Conservation (phyloP, 2,888 invertebrate genomes). For the Drosophila nr. perissopoda region DNA sequence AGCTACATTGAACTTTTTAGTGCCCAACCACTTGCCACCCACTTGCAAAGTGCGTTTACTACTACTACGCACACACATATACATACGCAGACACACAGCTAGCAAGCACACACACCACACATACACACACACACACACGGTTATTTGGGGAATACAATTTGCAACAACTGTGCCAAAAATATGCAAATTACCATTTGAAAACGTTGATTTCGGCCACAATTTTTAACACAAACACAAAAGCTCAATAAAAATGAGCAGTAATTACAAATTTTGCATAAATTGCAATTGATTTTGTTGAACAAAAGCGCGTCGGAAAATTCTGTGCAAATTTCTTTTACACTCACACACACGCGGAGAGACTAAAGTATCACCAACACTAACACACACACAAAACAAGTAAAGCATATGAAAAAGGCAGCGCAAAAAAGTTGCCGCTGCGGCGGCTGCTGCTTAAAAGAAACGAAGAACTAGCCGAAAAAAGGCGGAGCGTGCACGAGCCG, state of each 20-base stretch:
- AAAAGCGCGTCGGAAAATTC: constrained; percentile 65
- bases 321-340: constrained; percentile 76
- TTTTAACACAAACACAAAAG: constrained; percentile 38
- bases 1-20: constrained; percentile 79
- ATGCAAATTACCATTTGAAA: constrained; percentile 75
- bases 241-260: constrained; percentile 61
- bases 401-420: constrained; percentile 64
- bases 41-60: constrained; percentile 80
- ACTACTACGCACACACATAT: constrained; percentile 73
- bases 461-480: constrained; percentile 54
- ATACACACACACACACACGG: constrained; percentile 4
- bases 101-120: constrained; percentile 19
- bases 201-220: constrained; percentile 42
- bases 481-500: constrained; percentile 66
- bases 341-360: constrained; percentile 42
- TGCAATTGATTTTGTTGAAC: constrained; percentile 68
- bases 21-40: constrained; percentile 61
- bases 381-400: constrained; percentile 60
- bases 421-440: constrained; percentile 57
- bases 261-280: constrained; percentile 49
- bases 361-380: constrained; percentile 35
- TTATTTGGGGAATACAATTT: constrained; percentile 27
- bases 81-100: constrained; percentile 25
- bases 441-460: constrained; percentile 48
- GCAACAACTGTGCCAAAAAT: constrained; percentile 77